These are phyloP conservation scores for Uropetala carovei DNA, from an alignment of 2,888 invertebrate genomes.

Conservation along the genomic window DNA sequence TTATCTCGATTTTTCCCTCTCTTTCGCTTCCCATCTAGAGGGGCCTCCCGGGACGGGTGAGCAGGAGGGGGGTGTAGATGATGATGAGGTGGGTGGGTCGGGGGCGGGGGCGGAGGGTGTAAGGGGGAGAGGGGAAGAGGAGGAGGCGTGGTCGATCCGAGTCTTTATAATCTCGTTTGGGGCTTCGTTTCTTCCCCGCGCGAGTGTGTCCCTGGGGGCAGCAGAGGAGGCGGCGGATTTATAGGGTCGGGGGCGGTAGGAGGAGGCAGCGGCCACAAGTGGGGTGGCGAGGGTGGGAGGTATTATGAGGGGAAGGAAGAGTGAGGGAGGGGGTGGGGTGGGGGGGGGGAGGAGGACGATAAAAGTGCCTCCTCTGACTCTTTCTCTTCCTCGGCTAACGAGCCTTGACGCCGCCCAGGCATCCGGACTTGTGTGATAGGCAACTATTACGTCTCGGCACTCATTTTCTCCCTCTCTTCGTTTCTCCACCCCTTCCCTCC, in stretches of 20 bases:
- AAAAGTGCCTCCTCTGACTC: not conserved
- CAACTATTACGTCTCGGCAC: not conserved
- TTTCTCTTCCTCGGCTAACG: not conserved
- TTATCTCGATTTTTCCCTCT: not conserved
- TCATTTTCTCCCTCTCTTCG: not conserved
- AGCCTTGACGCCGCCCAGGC: slow-evolving; percentile 19
- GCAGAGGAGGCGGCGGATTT: not conserved
- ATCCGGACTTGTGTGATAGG: slow-evolving; percentile 14
- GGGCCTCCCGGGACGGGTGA: not conserved
- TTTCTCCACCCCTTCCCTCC: not conserved
- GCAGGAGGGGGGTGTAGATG: not conserved
- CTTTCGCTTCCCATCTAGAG: not conserved
- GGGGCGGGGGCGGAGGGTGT: not conserved
- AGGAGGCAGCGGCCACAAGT: no score
- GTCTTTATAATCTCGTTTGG: slow-evolving; percentile 29
- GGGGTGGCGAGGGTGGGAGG: no score
- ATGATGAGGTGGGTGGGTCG: not conserved
- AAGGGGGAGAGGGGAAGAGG: not conserved
- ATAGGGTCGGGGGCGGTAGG: not conserved
- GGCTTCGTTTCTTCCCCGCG: slow-evolving; percentile 3
- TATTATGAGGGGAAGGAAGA: no score
- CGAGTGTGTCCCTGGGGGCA: not conserved
- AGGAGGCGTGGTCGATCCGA: slow-evolving; percentile 3
- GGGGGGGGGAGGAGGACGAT: not conserved
- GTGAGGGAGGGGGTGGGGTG: not conserved